These are phyloP conservation scores for Bombus waltoni DNA, from an alignment of 1,140 invertebrate genomes.

Conservation along the genomic window DNA sequence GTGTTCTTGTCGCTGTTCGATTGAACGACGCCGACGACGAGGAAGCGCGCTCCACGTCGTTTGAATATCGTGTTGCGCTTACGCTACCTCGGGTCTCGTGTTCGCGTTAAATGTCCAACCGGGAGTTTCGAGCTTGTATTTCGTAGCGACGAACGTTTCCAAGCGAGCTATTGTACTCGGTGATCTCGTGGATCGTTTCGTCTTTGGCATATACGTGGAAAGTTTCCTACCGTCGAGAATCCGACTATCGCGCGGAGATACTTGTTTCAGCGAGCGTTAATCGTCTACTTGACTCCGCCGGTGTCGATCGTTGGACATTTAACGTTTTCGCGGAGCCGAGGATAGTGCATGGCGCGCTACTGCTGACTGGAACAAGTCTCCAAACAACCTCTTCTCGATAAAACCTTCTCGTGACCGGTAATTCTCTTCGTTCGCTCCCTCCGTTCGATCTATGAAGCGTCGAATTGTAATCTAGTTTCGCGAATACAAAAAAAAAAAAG, in stretches of 20 bases:
- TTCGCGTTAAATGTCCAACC: constrained; percentile 11
- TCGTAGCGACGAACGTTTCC: not conserved
- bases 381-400: not conserved
- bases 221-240: not conserved
- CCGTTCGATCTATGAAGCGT: constrained; percentile 34
- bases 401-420: not conserved
- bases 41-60: constrained; percentile 15
- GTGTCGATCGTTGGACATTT: not conserved
- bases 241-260: not conserved
- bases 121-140: not conserved
- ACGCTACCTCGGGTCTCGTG: constrained; percentile 9
- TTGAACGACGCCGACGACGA: constrained; percentile 9
- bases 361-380: not conserved
- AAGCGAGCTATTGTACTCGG: not conserved
- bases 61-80: constrained; percentile 19
- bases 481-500: not conserved
- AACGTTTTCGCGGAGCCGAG: not conserved
- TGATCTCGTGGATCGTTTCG: not conserved
- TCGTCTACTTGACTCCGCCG: not conserved
- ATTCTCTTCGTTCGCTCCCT: constrained; percentile 2
- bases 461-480: constrained; percentile 50
- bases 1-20: constrained; percentile 29
- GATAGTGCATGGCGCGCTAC: not conserved
- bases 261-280: not conserved
- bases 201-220: no score